Evolutionary conservation across 2,888 invertebrate species (phyloP).

Genomic region (Maniola hyperantus): DNA sequence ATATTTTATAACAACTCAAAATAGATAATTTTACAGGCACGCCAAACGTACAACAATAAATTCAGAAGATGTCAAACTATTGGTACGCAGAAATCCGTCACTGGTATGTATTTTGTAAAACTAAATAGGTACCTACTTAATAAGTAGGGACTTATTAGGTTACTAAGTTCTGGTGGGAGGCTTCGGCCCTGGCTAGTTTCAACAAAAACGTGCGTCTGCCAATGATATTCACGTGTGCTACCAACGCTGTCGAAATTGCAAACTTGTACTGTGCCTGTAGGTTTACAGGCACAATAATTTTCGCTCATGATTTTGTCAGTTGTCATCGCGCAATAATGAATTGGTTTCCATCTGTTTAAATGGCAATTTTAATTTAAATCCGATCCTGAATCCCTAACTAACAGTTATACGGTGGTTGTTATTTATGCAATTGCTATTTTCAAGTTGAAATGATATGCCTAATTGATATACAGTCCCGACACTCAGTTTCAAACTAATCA

Average conservation of each 20-base stretch:
- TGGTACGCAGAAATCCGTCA: constrained; percentile 83
- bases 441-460: constrained; percentile 59
- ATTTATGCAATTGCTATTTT: constrained; percentile 69
- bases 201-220: too few relatives aligned
- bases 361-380: constrained; percentile 67
- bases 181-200: too few relatives aligned
- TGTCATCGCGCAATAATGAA: constrained; percentile 51
- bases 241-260: too few relatives aligned
- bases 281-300: constrained; percentile 20
- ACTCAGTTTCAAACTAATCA: constrained; percentile 25
- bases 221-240: too few relatives aligned
- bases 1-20: not conserved
- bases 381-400: constrained; percentile 67
- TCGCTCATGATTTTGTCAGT: constrained; percentile 25
- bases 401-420: constrained; percentile 55
- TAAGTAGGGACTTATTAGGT: too few relatives aligned
- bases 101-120: constrained; percentile 70
- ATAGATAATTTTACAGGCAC: constrained; percentile 72
- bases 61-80: constrained; percentile 84
- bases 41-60: constrained; percentile 84
- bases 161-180: too few relatives aligned
- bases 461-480: constrained; percentile 49
- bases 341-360: constrained; percentile 53
- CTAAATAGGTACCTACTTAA: too few relatives aligned
- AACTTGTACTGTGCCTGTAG: too few relatives aligned